phyloP scores from a whole-genome alignment of 2,888 invertebrate genomes.

The Netelia fuscicornis region DNA sequence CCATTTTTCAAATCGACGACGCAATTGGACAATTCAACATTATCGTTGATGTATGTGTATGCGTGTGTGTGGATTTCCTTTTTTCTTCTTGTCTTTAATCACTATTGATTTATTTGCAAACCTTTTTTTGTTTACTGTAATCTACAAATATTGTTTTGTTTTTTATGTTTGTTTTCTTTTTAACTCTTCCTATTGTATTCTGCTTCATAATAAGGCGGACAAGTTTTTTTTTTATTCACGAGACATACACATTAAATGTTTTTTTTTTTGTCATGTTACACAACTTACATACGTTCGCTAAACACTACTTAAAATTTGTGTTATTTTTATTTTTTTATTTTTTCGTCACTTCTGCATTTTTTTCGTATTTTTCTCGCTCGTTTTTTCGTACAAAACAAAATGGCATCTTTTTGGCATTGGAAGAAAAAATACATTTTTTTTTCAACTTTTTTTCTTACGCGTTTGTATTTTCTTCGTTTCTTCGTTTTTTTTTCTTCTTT shows the following conservation, averaged over 20 bases:
- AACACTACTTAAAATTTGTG: slow-evolving; percentile 69
- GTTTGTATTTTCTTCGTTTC: slow-evolving; percentile 59
- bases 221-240: slow-evolving; percentile 80
- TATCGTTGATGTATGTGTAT: neutral
- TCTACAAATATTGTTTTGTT: slow-evolving; percentile 80
- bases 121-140: slow-evolving; percentile 74
- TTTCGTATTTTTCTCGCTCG: slow-evolving; percentile 76
- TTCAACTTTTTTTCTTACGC: slow-evolving; percentile 60
- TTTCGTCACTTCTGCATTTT: slow-evolving; percentile 71
- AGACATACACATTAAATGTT: slow-evolving; percentile 81
- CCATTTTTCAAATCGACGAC: slow-evolving; percentile 53
- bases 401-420: slow-evolving; percentile 84
- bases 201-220: slow-evolving; percentile 83
- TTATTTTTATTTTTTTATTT: slow-evolving; percentile 56
- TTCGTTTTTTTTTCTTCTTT: neutral
- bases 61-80: neutral
- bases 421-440: slow-evolving; percentile 83
- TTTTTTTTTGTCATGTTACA: slow-evolving; percentile 75
- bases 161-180: slow-evolving; percentile 65
- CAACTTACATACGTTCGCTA: slow-evolving; percentile 79
- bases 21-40: slow-evolving; percentile 75
- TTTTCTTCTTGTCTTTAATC: slow-evolving; percentile 68
- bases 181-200: slow-evolving; percentile 78
- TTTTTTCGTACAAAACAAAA: slow-evolving; percentile 84
- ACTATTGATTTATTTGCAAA: slow-evolving; percentile 78